Evolutionary conservation across 30 jellyfish, hydroid and myxozoan genomes (phyloP), one percentile per base, ranked within the genome.

Genomic region (Hydractinia echinata): DNA sequence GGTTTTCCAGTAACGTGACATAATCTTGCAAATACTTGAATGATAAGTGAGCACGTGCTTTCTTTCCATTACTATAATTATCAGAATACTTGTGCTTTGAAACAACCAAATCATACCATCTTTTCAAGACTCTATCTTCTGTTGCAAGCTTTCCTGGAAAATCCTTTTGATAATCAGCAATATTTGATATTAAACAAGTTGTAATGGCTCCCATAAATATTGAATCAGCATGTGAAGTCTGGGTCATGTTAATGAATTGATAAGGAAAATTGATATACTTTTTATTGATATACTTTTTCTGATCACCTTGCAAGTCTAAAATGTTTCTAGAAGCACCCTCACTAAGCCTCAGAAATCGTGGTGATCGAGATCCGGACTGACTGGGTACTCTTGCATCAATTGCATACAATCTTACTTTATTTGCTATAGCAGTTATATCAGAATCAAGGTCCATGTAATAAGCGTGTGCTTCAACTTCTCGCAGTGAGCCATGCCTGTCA

Each of bases 171-270:
- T 15, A 54, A 10, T 21, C 81, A 5, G 66, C 85, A 55, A 77
- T 55, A 50, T 77, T 77, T 51, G 60, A 19, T 21, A 77, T 77
- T 60, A 77, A 6, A 55, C 85, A 77, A 5, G 85, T 77, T 77
- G 85, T 30, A 14, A 48, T 6, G 9, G 85, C 85, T 19, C 49
- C 39, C 76, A 55, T 77, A 39, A 77, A 77, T 49, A 77, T 54
- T 1, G 85, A 76, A 39, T 77, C 85, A 19, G 85, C 15, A 9
- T 54, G 61, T 9, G 15, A 5, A 4, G 48, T n/a, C 8, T 50
- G 62, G 51, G 51, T 74, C 83, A 74, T 74, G 7, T 58, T 52
- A 19, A 74, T 74, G 30, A 74, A 30, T 10, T 74, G 83, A n/a
- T 49, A 20, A 8, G 13, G 58, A 52, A 74, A 74, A 10, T 20